Base-by-base conservation (phyloP, 2,113 vertebrate genomes). In the Hippolais icterina region DNA sequence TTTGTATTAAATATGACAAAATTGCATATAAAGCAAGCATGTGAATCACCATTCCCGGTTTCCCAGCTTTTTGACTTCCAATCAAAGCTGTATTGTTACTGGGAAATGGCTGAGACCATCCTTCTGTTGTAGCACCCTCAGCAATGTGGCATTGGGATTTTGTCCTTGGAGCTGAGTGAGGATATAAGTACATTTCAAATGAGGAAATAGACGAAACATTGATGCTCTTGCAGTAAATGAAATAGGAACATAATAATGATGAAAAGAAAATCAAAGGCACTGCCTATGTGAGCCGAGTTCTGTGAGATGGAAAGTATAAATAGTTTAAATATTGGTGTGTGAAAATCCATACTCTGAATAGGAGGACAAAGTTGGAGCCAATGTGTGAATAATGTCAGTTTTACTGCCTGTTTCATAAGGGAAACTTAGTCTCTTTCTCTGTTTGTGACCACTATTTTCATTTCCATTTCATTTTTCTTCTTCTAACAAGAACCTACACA, bases 1-100 rank as follows among this genome's bases (percentile, higher is more conserved):
- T 95, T 96, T 95, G 78, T 94, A 81, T 95, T 56, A 86, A 95
- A 95, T 84, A 54, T 24, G 46, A 70, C 41, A 91, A 78, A 95
- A 89, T 89, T 69, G 16, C 52, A 50, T 83, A 5, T 91, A 46
- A 92, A 83, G 90, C 50, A 47, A 87, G 33, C 96, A 53, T 82
- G 11, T 90, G 59, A 95, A 56, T 76, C 33, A 56, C 44, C 41
- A 68, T 85, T 93, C 81, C 54, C 63, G 52, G 23, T 46, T 93
- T 88, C 78, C 64, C 35, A 91, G 49, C 35, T 88, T 82, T 85
- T 70, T 94, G 81, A 57, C 42, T 96, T 91, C 53, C 46, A 90
- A 65, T 96, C 96, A 79, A 60, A 93, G 47, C 70, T 87, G n/a
- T 4, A 33, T 90, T 96, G 77, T 96, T 77, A 15, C 21, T 66